These are phyloP conservation scores for Anniella stebbinsi DNA, from an alignment of 2,797 vertebrate genomes.

Conservation along the genomic window DNA sequence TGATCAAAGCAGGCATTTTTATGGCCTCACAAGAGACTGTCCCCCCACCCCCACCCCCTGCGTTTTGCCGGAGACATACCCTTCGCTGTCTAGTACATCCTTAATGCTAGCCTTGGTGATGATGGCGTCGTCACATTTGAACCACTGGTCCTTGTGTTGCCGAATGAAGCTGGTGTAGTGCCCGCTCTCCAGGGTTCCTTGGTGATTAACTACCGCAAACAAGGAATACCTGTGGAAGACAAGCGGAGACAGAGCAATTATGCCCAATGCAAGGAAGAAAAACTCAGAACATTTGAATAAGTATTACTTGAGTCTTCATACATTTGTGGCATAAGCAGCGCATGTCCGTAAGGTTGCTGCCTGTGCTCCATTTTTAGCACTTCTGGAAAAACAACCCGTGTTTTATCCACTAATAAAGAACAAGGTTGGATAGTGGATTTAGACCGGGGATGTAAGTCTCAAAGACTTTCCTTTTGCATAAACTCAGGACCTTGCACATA, in stretches of 20 bases:
- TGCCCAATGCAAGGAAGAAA: too few species aligned
- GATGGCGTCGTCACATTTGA: conserved; percentile 99
- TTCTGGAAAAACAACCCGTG: neutral
- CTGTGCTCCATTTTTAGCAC: neutral
- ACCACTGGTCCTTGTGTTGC: conserved; percentile 99
- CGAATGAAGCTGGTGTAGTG: conserved; percentile 99
- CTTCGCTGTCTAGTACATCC: conserved; percentile 98
- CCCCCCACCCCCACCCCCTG: too few species aligned
- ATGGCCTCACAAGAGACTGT: neutral
- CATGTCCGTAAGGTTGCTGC: neutral
- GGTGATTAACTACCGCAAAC: conserved; percentile 99
- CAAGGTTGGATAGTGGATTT: neutral
- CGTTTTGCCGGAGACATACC: conserved; percentile 78
- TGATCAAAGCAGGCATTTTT: neutral
- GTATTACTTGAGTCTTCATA: neutral
- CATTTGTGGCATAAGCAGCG: accelerated
- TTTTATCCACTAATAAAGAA: neutral
- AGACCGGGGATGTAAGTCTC: neutral
- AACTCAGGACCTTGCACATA: too few species aligned
- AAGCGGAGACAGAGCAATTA: neutral
- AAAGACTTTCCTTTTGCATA: conserved; percentile 10
- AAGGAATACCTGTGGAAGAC: conserved; percentile 90
- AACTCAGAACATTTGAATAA: neutral
- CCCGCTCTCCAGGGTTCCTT: conserved; percentile 98
- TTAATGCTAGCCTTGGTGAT: conserved; percentile 99